Conservation (phyloP, 2,797 vertebrate species). For the Cyclopterus lumpus region DNA sequence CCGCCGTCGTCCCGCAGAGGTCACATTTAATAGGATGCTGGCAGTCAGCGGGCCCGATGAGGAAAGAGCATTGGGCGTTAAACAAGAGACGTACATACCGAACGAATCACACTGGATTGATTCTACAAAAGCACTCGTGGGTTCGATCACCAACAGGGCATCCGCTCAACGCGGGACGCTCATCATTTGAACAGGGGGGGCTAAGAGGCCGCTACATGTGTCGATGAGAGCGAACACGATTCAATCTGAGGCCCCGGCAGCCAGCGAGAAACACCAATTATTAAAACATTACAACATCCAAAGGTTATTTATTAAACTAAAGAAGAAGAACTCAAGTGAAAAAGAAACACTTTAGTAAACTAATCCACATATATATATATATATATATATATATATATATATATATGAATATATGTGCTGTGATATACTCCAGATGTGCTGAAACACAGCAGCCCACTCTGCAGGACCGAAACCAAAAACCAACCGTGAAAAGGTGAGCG, state of each 20-base stretch:
- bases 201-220: neutral
- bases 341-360: neutral
- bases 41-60: conserved; percentile 6
- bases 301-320: neutral
- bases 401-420: neutral
- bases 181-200: neutral
- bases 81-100: neutral
- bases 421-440: neutral
- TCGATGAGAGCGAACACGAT: neutral
- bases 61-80: too few species aligned
- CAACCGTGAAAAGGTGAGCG: neutral
- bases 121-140: conserved; percentile 39
- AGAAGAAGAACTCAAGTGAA: neutral
- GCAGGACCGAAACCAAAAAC: neutral
- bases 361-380: neutral
- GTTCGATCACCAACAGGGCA: neutral
- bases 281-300: neutral
- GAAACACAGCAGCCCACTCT: neutral
- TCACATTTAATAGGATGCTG: conserved; percentile 62
- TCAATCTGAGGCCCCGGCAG: neutral
- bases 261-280: neutral
- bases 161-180: neutral
- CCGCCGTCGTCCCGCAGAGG: conserved; percentile 65
- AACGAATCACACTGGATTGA: conserved; percentile 22
- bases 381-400: too few species aligned